A percentile compares a stretch with the other conserved stretches of the same genome.
Evolutionary conservation across 2,797 vertebrate genomes (phyloP).

Genomic region (Siniperca obscura): DNA sequence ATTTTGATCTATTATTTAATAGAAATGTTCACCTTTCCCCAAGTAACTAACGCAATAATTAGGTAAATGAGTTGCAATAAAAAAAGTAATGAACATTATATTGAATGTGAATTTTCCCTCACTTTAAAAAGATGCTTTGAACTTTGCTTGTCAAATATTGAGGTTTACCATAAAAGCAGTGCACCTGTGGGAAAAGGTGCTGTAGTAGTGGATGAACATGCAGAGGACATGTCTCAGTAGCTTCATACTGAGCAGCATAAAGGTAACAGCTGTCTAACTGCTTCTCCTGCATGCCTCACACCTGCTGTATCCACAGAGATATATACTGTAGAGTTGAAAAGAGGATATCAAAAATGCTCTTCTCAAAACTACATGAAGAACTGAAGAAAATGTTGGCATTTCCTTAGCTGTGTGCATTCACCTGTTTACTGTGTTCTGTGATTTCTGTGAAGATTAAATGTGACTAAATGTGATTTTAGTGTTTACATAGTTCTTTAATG

Average conservation of each 20-base stretch:
- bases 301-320: constrained; percentile 17
- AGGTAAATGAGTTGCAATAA: not conserved
- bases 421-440: not conserved
- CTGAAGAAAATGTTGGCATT: not conserved
- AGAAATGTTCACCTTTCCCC: not conserved
- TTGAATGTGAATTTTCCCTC: not conserved
- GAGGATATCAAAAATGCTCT: not conserved
- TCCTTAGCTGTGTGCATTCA: not conserved
- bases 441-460: not conserved
- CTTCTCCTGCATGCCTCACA: constrained; percentile 18
- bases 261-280: constrained; percentile 32
- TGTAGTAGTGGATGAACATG: not conserved
- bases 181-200: not conserved
- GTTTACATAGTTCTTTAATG: not conserved
- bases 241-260: constrained; percentile 33
- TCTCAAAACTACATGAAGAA: not conserved
- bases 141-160: not conserved
- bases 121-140: not conserved
- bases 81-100: constrained; percentile 15
- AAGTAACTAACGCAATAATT: not conserved
- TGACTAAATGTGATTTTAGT: not conserved
- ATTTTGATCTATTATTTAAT: not conserved
- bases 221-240: constrained; percentile 27
- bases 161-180: not conserved
- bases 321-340: not conserved